phyloP scores from a whole-genome alignment of 2,113 vertebrate genomes.

The Spea bombifrons region DNA sequence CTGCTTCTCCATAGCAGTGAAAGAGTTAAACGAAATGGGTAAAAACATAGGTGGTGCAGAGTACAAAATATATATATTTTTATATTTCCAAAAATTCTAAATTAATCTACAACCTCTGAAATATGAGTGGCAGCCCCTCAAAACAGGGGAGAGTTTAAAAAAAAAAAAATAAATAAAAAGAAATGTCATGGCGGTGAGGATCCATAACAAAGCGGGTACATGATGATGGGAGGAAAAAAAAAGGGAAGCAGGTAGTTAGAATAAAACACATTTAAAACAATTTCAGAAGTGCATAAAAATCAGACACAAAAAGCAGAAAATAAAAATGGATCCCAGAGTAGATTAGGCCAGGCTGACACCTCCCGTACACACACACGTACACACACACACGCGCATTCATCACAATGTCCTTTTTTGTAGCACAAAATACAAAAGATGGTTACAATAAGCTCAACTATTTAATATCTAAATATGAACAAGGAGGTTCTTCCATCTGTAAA shows the following conservation, averaged over 20 bases:
- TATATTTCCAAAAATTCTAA: constrained; percentile 72
- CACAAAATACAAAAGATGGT: constrained; percentile 3
- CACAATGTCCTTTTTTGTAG: neutral
- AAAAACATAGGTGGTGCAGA: constrained; percentile 56
- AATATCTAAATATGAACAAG: constrained; percentile 6
- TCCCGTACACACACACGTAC: neutral
- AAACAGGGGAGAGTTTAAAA: neutral
- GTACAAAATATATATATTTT: constrained; percentile 81
- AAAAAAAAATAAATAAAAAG: neutral
- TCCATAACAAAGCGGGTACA: neutral
- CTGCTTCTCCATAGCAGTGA: neutral
- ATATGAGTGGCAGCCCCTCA: constrained; percentile 13
- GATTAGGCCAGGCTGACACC: no score
- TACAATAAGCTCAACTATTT: constrained; percentile 12
- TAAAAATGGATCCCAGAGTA: no score
- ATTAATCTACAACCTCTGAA: constrained; percentile 27
- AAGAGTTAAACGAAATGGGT: neutral
- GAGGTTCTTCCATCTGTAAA: neutral
- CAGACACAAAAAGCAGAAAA: no score
- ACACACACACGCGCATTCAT: neutral
- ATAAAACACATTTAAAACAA: constrained; percentile 9
- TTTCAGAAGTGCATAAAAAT: no score
- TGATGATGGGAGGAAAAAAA: constrained; percentile 40
- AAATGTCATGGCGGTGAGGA: neutral
- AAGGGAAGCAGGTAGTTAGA: constrained; percentile 38